Evolutionary conservation across 2,888 invertebrate species (phyloP), one percentile per base, ranked within the genome.

Genomic region (Pterostichus madidus): DNA sequence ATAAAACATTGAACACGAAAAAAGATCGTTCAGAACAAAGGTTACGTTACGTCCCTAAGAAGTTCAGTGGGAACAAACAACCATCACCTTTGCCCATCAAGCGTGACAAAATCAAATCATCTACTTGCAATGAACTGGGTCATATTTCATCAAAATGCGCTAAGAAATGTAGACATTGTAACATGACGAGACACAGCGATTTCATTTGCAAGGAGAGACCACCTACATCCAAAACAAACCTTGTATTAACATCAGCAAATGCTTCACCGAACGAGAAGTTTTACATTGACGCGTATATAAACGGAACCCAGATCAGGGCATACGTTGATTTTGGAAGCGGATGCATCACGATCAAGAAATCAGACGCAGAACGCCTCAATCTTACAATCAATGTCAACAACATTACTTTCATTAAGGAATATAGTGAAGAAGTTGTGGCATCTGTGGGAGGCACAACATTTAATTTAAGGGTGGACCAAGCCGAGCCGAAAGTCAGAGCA

Each of bases 381-480:
- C 31, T 79, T 24, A 11, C 17, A 1, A 39, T 61, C 39, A 24
- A 78, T 24, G 31, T 32, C n/a, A 49, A n/a, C 31, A 78, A n/a
- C n/a, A n/a, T n/a, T n/a, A n/a, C n/a, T n/a, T n/a, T n/a, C n/a
- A n/a, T n/a, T n/a, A n/a, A n/a, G n/a, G n/a, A n/a, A n/a, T n/a
- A n/a, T n/a, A n/a, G n/a, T n/a, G n/a, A n/a, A n/a, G n/a, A n/a
- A n/a, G n/a, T n/a, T n/a, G n/a, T n/a, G n/a, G n/a, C n/a, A n/a
- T n/a, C n/a, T n/a, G n/a, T n/a, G n/a, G n/a, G 4, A 11, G 24
- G 56, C 3, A 64, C 53, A 0, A 77, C 13, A 1, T 76, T 85
- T 24, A 56, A 44, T 1, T 32, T 86, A 39, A 75, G 35, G 46
- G 61, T 86, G 11, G 85, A 85, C 75, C 78, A 84, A 44, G 82